These are phyloP conservation scores for Paramormyrops hopkinsi DNA, from an alignment of 2,797 vertebrate species.

Conservation along the genomic window DNA sequence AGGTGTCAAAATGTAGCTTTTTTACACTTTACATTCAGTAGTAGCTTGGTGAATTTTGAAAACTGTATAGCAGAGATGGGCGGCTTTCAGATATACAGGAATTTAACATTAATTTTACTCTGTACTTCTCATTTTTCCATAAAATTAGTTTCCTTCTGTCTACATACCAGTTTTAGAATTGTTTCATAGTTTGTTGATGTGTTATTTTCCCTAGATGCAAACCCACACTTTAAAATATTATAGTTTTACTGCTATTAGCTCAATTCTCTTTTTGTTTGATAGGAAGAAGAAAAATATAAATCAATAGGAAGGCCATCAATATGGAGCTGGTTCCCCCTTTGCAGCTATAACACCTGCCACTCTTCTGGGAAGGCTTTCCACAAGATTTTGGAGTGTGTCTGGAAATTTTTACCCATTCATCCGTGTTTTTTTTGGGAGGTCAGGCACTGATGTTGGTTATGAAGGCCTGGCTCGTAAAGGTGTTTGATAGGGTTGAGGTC, in stretches of 20 bases:
- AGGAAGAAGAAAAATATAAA: neutral
- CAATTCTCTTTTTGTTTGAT: neutral
- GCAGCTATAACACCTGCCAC: too few relatives aligned
- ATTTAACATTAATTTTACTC: neutral
- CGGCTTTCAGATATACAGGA: neutral
- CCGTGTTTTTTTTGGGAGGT: too few relatives aligned
- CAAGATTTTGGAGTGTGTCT: too few relatives aligned
- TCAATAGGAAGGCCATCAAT: too few relatives aligned
- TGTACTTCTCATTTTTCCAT: neutral
- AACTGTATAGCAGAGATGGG: neutral
- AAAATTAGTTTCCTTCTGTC: neutral
- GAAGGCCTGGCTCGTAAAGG: too few relatives aligned
- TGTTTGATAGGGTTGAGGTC: too few relatives aligned
- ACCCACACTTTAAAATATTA: neutral
- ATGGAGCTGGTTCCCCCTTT: too few relatives aligned
- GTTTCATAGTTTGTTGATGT: neutral
- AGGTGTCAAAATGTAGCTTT: too few relatives aligned
- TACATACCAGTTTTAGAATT: neutral
- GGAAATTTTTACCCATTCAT: too few relatives aligned
- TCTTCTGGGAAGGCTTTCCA: too few relatives aligned
- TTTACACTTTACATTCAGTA: too few relatives aligned
- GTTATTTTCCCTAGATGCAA: neutral
- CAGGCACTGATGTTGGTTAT: too few relatives aligned
- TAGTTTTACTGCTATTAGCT: neutral
- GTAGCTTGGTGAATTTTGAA: neutral